These are phyloP conservation scores for Euschistus heros DNA, from an alignment of 1,140 invertebrate species.

Conservation along the genomic window DNA sequence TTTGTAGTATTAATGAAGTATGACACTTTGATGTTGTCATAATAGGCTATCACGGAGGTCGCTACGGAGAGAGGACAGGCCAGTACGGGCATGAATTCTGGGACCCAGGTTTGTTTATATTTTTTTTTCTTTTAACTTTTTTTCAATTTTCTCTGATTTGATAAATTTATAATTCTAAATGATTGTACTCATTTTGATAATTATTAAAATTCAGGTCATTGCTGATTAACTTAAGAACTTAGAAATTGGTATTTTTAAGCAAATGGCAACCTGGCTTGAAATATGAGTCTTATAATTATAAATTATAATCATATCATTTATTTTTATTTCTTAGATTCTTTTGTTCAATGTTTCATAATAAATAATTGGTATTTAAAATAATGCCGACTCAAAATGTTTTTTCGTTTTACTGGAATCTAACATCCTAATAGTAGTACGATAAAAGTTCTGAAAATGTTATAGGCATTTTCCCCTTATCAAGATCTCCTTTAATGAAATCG, in stretches of 20 bases:
- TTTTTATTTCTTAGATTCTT: background rate
- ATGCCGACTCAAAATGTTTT: slow-evolving; percentile 20
- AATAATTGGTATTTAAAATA: no score
- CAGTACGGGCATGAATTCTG: slow-evolving; percentile 31
- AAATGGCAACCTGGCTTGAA: no score
- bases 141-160: background rate
- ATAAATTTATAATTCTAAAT: background rate
- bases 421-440: background rate
- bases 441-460: slow-evolving; percentile 11
- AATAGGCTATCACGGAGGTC: slow-evolving; percentile 29
- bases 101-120: slow-evolving; percentile 32
- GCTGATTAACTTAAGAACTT: no score
- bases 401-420: background rate
- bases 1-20: slow-evolving; percentile 4
- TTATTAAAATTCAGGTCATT: background rate
- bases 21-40: slow-evolving; percentile 12
- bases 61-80: slow-evolving; percentile 30
- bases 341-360: background rate
- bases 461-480: slow-evolving; percentile 12
- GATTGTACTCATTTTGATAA: background rate
- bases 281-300: background rate
- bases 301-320: background rate
- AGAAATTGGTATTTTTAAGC: no score
- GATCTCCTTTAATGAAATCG: slow-evolving; percentile 2
- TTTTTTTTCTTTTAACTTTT: background rate